Base-by-base conservation (phyloP, 2,888 invertebrate species). In the Nesidiocoris tenuis region DNA sequence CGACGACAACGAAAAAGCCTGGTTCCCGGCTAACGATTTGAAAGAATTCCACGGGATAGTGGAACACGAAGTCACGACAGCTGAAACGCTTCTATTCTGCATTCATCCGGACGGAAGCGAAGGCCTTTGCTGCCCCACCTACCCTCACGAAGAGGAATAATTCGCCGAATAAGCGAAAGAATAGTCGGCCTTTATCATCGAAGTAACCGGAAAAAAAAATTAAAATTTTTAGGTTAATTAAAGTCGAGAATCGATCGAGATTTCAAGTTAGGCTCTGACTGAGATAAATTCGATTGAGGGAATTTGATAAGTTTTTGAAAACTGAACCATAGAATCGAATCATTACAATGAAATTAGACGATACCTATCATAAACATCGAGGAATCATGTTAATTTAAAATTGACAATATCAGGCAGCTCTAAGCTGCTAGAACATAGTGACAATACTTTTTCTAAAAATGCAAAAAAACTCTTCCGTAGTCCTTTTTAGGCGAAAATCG, bases 1-100 rank as follows among this genome's bases (percentile, higher is more conserved):
- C 78, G 93, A 94, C 68, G 94, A 95, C 82, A 92, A 93, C 77
- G 94, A 94, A 82, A 92, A 94, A 79, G 94, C 95, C 2, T 95
- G 95, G 95, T 96, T 95, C 83, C 95, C 95, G 0, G 91, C 92
- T 0, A 90, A 91, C 25, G 95, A 95, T 82, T 86, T 96, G 0
- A 90, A 91, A 79, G 95, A 95, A 82, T 95, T 93, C 83, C 93
- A 95, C 82, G 93, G 93, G 76, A 92, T 96, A 79, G 90, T 93
- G 81, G 92, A 94, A 0, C 91, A 92, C 81, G 90, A 91, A 82
- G 91, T 93, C 0, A 91, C 93, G 0, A 85, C 89, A 1, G 86
- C 91, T 7, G 94, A 95, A 84, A 90, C 90, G 3, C 82, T 91
- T 63, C 84, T 95, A 17, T 95, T 95, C 85, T 94, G 95, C 83